A percentile compares a stretch with the other conserved stretches of the same genome.
These are phyloP conservation scores for Eleginops maclovinus DNA, from an alignment of 2,113 vertebrate species.

Conservation along the genomic window DNA sequence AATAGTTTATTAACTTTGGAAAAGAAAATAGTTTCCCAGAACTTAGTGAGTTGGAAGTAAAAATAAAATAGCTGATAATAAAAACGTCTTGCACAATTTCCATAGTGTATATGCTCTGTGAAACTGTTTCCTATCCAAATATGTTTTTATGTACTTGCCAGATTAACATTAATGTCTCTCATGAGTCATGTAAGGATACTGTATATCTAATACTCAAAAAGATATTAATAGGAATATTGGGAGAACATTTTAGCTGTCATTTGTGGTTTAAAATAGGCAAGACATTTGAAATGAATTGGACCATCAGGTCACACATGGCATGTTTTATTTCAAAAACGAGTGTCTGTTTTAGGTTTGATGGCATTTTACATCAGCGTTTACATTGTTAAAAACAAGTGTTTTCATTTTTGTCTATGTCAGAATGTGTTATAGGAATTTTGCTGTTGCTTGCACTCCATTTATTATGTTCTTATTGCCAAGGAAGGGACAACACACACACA, in stretches of 20 bases:
- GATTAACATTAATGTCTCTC: not conserved
- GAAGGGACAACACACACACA: conserved; percentile 67
- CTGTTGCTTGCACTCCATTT: conserved; percentile 77
- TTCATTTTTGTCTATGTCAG: conserved; percentile 63
- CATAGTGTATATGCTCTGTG: conserved; percentile 15
- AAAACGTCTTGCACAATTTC: conserved; percentile 21
- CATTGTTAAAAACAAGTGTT: conserved; percentile 65
- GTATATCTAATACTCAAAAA: conserved; percentile 1
- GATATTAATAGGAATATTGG: not conserved
- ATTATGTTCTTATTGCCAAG: conserved; percentile 78
- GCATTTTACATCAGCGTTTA: conserved; percentile 77
- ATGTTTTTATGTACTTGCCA: conserved; percentile 1
- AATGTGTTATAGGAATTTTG: conserved; percentile 64
- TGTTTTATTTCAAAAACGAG: conserved; percentile 40
- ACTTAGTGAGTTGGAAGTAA: conserved; percentile 12
- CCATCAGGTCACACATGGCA: conserved; percentile 27
- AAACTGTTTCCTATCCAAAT: not conserved
- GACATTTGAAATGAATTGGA: not conserved
- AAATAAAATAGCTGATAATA: conserved; percentile 11
- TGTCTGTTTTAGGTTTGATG: conserved; percentile 58
- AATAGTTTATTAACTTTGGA: conserved; percentile 27
- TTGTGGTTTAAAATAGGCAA: conserved; percentile 10
- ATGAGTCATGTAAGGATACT: not conserved
- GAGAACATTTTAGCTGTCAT: not conserved
- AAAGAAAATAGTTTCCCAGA: conserved; percentile 26